Base-by-base conservation (phyloP, 1,140 invertebrate species). In the Sminthurinus signatus region DNA sequence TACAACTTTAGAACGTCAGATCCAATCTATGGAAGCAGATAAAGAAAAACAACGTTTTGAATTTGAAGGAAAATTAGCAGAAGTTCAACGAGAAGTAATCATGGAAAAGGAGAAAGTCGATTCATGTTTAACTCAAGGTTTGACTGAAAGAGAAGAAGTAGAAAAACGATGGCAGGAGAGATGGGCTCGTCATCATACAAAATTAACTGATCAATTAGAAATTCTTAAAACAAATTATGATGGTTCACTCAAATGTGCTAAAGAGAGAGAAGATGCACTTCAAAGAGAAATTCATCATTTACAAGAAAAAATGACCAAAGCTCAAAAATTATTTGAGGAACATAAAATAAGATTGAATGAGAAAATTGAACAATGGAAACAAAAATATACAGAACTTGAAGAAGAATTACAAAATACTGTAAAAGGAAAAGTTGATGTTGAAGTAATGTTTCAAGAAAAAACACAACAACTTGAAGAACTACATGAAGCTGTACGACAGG, bases 71-170 rank as follows among this genome's bases (percentile, higher is more conserved):
- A 57, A 52, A 28, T 14, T 59, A 12, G 29, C 27, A 3, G 62
- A 58, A 31, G 28, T 31, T 21, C 62, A 64, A 29, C 21, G 54
- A 15, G 62, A 64, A 25, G 51, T 52, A 4, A 32, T 44, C 2
- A 64, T 64, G 54, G 62, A 64, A 44, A 64, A 64, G 32, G 62
- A 64, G 29, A 12, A 55, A 15, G 62, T 42, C 12, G 62, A 64
- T 32, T 60, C 54, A 10, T 64, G 62, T 32, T 42, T 64, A 25
- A 23, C 39, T 17, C 17, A 62, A 32, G 61, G 54, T 57, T 28
- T 64, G 17, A 21, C 23, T 12, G 62, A 64, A 32, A 4, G 62
- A 15, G 58, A 64, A 21, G 44, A 60, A 44, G 54, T 64, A 2
- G 62, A 64, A 43, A 52, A 42, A 12, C 54, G 56, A 5, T 64